Conservation (phyloP, 2,888 invertebrate species). For the Pardosa pseudoannulata region DNA sequence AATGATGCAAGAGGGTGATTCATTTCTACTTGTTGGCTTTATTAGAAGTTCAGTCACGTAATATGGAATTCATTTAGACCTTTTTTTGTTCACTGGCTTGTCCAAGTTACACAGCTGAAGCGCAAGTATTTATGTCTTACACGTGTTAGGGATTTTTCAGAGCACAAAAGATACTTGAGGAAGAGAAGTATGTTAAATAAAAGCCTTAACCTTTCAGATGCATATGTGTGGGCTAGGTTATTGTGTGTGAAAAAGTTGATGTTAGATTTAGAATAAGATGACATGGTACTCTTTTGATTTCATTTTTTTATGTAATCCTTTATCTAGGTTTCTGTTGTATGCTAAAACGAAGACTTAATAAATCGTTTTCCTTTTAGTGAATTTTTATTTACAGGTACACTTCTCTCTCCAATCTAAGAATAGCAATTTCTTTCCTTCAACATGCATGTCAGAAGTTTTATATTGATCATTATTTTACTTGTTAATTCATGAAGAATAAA, state of each 20-base stretch:
- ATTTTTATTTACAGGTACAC: no score
- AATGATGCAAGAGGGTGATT: neutral
- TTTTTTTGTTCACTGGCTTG: neutral
- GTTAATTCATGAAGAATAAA: no score
- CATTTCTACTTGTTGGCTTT: neutral
- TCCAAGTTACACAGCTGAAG: neutral
- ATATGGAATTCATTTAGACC: neutral
- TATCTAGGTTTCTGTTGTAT: no score
- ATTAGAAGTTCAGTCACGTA: constrained; percentile 17
- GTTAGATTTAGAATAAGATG: no score
- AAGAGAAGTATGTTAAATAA: neutral
- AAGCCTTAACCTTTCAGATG: neutral
- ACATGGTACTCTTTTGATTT: no score
- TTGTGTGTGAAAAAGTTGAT: neutral
- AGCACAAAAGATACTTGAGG: neutral
- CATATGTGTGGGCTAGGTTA: neutral
- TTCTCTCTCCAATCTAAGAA: no score
- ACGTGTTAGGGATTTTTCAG: constrained; percentile 6
- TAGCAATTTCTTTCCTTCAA: no score
- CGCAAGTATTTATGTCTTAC: constrained; percentile 10
- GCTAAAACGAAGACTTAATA: no score
- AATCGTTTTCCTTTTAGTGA: no score
- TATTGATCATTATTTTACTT: no score
- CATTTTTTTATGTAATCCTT: no score
- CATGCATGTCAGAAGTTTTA: no score